Evolutionary conservation across 2,113 vertebrate species (phyloP), one percentile per base, ranked within the genome.

Genomic region (Mirounga angustirostris): DNA sequence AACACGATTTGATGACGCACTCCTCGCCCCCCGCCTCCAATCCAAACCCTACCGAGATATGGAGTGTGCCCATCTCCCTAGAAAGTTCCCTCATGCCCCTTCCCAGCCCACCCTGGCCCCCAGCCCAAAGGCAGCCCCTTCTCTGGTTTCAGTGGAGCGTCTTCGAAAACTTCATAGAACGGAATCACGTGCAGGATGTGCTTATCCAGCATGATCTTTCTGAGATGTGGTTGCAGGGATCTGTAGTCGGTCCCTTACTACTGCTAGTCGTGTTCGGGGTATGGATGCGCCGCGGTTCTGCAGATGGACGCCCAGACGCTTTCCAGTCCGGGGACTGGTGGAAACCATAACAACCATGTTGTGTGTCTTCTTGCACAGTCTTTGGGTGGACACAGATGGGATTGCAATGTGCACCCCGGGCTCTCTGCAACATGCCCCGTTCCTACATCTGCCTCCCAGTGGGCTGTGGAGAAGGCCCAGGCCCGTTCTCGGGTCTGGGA

Each of bases 251-350:
- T 18, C 63, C 28, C 18, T 73, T 12, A 2, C 43, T 11, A 21
- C 18, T 46, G 63, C 71, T 43, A 24, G 24, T 14, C 9, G 19
- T 13, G 6, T 22, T n/a, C 58, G n/a, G 0, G 12, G 0, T 50
- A 15, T 7, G 3, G 73, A 74, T 3, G 7, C 1, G 6, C 43
- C 58, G 0, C n/a, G 4, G 33, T 15, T 19, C 22, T 40, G 36
- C 7, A 5, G 8, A 33, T 0, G 2, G 73, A 40, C 15, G 4
- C 46, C 14, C 18, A 10, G 65, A 9, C 0, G 18, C 18, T 19
- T 3, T 74, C 18, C 82, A 40, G n/a, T 7, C 1, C 4, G 19
- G 46, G 56, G 15, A 26, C 4, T 19, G 10, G 9, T 21, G 43
- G 56, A 4, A 19, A 40, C 18, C 5, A 0, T 13, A 11, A 21